Evolutionary conservation across 2,888 invertebrate genomes (phyloP).

Genomic region (Cotesia congregata): DNA sequence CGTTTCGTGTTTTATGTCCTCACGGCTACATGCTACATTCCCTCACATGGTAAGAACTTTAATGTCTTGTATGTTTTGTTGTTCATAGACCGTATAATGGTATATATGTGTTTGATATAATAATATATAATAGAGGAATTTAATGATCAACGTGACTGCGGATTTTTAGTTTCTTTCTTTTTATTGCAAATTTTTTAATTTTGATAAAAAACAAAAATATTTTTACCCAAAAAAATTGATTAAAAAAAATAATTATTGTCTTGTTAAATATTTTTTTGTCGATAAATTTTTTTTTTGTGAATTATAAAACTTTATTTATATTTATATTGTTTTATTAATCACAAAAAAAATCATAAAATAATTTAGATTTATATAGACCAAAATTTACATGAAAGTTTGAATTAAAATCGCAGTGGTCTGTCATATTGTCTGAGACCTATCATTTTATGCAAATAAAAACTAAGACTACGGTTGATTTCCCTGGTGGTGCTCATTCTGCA

Average conservation of each 20-base stretch:
- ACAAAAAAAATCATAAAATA: neutral
- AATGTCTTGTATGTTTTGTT: neutral
- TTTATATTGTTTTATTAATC: no score
- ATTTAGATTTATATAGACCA: conserved; percentile 10
- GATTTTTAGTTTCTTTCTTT: neutral
- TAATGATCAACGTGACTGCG: conserved; percentile 44
- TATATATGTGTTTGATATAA: no score
- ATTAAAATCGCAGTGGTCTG: conserved; percentile 49
- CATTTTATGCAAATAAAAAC: conserved; percentile 70
- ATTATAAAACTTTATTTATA: neutral
- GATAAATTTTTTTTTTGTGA: no score
- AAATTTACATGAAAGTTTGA: conserved; percentile 1
- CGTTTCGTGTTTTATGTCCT: conserved; percentile 41
- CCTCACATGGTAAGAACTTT: conserved; percentile 19
- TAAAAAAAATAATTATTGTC: no score
- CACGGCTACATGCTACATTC: conserved; percentile 24
- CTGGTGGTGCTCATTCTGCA: conserved; percentile 60
- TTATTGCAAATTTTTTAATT: no score
- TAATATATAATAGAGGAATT: conserved; percentile 27
- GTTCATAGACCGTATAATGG: neutral
- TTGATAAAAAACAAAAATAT: no score
- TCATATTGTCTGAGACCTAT: conserved; percentile 64
- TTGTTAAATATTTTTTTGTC: no score
- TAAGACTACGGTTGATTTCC: conserved; percentile 66
- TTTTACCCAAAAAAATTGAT: no score